Evolutionary conservation across 2,797 vertebrate genomes (phyloP), one percentile per base, ranked within the genome.

Genomic region (Enteromius fasciolatus): DNA sequence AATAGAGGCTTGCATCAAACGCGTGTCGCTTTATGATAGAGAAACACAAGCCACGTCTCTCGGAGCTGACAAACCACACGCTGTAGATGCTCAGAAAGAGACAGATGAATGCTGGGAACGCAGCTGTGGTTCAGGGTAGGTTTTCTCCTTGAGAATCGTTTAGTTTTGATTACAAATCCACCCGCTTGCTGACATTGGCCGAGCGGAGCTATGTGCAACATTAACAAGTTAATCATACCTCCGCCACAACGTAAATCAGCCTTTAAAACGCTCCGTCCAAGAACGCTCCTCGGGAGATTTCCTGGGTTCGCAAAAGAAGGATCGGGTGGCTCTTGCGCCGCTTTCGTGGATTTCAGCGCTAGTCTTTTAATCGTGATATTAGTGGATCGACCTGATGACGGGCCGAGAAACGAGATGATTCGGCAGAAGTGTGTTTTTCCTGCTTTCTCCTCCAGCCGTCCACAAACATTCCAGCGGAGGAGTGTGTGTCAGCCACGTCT

Each of bases 121-220:
- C 63, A 31, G 81, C 85, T 88, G 86, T 83, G 85, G 80, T 81
- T 86, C 78, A 6, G 85, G 82, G 91, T 91, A 91, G 90, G 89
- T 68, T 86, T 73, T 70, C 52, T 90, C 72, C 82, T 70, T 78
- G 44, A 84, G 85, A 88, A 90, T 83, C 87, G 82, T 78, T 84
- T 86, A 81, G 81, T 86, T 88, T 85, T 93, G 89, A 92, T 92
- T 92, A 89, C 88, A 85, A 86, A 69, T 84, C 87, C 36, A 52
- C 80, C 57, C 61, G 83, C 91, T 93, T 93, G 92, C 90, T 94
- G 93, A 87, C 76, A 81, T 90, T 92, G 92, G 92, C 93, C 66
- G 63, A 33, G 8, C 82, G 75, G 86, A 89, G 87, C 83, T 82
- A 66, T 79, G 72, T 85, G 86, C 78, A 67, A 85, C 88, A 88